Conservation (phyloP, 2,113 vertebrate species). For the Notothenia rossii region DNA sequence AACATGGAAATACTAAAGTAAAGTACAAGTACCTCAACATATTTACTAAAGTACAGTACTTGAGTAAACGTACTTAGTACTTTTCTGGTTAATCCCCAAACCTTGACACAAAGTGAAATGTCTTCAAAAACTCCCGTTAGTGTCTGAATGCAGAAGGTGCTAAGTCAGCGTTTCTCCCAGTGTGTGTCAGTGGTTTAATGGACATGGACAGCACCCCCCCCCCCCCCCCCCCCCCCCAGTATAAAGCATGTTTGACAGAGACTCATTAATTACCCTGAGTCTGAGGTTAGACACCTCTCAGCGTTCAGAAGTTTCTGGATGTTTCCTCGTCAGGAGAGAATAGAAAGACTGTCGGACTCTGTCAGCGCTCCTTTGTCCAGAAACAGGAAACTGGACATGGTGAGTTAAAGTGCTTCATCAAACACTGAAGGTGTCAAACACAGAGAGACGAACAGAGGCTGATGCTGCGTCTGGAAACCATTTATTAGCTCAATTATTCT, state of each 20-base stretch:
- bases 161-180: no score
- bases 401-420: constrained; percentile 8
- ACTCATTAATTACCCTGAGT: constrained; percentile 77
- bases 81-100: no score
- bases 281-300: constrained; percentile 70
- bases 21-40: no score
- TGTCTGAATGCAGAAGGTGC: no score
- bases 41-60: no score
- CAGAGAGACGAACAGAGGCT: not conserved
- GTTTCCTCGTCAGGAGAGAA: not conserved
- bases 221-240: constrained; percentile 35
- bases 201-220: no score
- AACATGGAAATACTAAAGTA: no score
- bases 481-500: not conserved
- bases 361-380: constrained; percentile 68
- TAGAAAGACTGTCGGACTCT: constrained; percentile 40
- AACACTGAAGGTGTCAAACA: constrained; percentile 4
- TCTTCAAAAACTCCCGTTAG: no score
- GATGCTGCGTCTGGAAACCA: not conserved
- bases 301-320: constrained; percentile 40
- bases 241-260: constrained; percentile 62
- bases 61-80: no score
- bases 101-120: no score
- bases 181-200: no score
- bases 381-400: constrained; percentile 7